Evolutionary conservation across 2,113 vertebrate species (phyloP).

Genomic region (Pachyramphus minor): DNA sequence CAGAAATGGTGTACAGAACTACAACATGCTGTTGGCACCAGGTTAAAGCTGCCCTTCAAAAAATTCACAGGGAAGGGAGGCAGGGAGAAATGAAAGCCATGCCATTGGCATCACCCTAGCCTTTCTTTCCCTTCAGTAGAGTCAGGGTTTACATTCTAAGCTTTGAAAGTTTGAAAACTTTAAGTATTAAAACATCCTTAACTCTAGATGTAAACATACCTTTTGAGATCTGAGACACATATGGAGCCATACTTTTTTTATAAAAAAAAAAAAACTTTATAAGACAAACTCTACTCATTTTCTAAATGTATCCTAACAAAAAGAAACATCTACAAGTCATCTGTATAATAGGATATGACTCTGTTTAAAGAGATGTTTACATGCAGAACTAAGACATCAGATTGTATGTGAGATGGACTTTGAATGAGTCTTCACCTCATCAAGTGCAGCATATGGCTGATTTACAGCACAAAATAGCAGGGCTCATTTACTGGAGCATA

Average conservation of each 20-base stretch:
- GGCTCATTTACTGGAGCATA: not conserved
- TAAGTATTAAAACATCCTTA: not conserved
- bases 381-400: not conserved
- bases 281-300: not conserved
- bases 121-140: not conserved
- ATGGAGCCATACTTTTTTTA: not conserved
- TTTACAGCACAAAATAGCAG: not conserved
- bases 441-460: not conserved
- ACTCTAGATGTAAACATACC: too few species aligned
- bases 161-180: not conserved
- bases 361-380: not conserved
- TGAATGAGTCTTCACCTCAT: not conserved
- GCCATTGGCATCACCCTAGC: fast-evolving
- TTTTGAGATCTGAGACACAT: not conserved
- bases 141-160: not conserved
- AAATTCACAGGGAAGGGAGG: not conserved
- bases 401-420: not conserved
- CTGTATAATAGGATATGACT: not conserved
- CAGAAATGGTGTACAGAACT: not conserved
- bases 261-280: not conserved
- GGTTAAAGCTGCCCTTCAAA: not conserved
- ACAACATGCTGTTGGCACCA: not conserved
- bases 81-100: not conserved
- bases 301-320: not conserved
- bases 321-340: not conserved